Evolutionary conservation across 2,888 invertebrate species (phyloP), one percentile per base, ranked within the genome.

Genomic region (Lathronympha strigana): DNA sequence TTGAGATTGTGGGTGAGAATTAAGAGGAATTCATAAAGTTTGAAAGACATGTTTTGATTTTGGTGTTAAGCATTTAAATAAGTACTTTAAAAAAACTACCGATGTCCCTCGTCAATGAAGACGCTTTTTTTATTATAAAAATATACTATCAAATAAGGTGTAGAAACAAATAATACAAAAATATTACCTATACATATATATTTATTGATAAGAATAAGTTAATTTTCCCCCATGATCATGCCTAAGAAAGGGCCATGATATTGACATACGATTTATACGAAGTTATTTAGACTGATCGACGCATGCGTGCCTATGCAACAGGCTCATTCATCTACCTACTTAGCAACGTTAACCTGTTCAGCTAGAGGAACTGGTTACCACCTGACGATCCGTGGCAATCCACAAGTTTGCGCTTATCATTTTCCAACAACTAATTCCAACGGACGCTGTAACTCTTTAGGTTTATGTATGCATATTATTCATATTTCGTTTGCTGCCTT

Each of bases 321-420:
- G 67, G 74, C 67, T 73, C 70, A 70, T 71, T 75, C 80, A 78
- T 85, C 81, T 81, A 85, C 81, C 84, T 85, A 82, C 72, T 66
- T 58, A 64, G 21, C 71, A 72, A 76, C 75, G 70, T 69, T 71
- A 73, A 84, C 85, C 78, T 73, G 82, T 78, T 74, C 75, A 78
- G 76, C 81, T 62, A 72, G 79, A 82, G 76, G 73, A 86, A 87
- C 85, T 83, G 81, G 86, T 86, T 87, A 76, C 78, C 73, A 80
- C 69, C 77, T 80, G 76, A 79, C 74, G 70, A 73, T 76, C 72
- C 70, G 77, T 76, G 76, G 74, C 78, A 61, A 71, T 47, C 47
- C 73, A 78, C 76, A 74, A 78, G 76, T 72, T 72, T 80, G 73
- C 78, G 75, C 74, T 82, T 82, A 86, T 84, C 76, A 81, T 81